phyloP scores from a whole-genome alignment of 2,113 vertebrate species.

The Cyprinodon variegatus region DNA sequence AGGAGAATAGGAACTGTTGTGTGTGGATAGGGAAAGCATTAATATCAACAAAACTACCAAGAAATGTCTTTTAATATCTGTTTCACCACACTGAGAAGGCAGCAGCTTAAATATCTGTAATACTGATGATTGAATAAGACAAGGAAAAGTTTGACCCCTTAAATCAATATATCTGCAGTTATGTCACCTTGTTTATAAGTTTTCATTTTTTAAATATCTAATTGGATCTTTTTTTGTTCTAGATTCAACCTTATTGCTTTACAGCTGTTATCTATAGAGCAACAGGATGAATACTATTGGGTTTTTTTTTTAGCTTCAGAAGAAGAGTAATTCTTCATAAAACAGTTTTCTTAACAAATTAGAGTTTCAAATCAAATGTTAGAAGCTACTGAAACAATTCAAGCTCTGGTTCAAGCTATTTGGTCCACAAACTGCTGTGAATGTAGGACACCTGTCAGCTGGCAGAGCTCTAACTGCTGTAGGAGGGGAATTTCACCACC shows the following conservation, averaged over 20 bases:
- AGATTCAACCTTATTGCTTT: neutral
- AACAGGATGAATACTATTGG: neutral
- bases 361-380: neutral
- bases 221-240: neutral
- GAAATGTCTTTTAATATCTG: too few species aligned
- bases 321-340: neutral
- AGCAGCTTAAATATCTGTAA: neutral
- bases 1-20: neutral
- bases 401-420: neutral
- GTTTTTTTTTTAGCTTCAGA: neutral
- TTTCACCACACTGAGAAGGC: too few species aligned
- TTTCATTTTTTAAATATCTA: neutral
- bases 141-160: neutral
- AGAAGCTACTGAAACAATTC: neutral
- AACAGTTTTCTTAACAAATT: neutral
- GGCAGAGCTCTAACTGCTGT: neutral
- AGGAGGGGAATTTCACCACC: constrained; percentile 2
- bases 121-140: neutral
- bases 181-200: too few species aligned
- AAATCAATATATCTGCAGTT: neutral
- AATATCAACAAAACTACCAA: neutral
- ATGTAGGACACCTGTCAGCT: constrained; percentile 13
- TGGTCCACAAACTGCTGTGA: neutral
- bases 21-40: neutral
- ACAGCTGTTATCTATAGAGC: too few species aligned